Conservation (phyloP, 2,888 invertebrate genomes). For the Parthenolecanium corni region DNA sequence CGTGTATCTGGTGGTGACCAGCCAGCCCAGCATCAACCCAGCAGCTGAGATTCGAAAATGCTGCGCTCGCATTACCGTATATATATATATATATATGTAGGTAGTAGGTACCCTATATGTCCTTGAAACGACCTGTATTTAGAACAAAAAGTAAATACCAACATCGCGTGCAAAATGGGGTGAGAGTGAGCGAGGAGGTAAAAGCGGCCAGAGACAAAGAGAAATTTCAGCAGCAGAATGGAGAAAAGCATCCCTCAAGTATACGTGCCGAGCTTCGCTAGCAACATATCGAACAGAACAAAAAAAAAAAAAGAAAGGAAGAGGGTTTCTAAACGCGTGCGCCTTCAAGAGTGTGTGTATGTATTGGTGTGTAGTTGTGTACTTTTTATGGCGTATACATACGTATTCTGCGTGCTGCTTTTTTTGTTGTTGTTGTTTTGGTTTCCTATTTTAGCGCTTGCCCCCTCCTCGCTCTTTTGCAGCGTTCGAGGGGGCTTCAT, state of each 20-base stretch:
- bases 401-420: too few relatives aligned
- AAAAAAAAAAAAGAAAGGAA: too few relatives aligned
- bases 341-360: neutral
- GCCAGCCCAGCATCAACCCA: neutral
- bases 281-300: too few relatives aligned
- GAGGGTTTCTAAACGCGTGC: conserved; percentile 1
- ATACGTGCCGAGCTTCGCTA: neutral
- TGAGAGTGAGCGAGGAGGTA: neutral
- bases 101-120: too few relatives aligned
- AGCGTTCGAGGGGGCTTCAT: too few relatives aligned
- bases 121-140: conserved; percentile 25
- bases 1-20: neutral
- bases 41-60: neutral
- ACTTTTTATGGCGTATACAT: too few relatives aligned
- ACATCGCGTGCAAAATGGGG: conserved; percentile 16
- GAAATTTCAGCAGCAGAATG: neutral
- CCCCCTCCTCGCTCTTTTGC: too few relatives aligned
- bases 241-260: too few relatives aligned
- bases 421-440: too few relatives aligned
- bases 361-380: too few relatives aligned
- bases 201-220: conserved; percentile 10
- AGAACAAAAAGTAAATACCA: neutral
- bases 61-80: neutral
- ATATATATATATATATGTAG: conserved; percentile 1
- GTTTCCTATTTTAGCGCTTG: too few relatives aligned